Conservation (phyloP, 2,888 invertebrate species). For the Melinaea menophilus region DNA sequence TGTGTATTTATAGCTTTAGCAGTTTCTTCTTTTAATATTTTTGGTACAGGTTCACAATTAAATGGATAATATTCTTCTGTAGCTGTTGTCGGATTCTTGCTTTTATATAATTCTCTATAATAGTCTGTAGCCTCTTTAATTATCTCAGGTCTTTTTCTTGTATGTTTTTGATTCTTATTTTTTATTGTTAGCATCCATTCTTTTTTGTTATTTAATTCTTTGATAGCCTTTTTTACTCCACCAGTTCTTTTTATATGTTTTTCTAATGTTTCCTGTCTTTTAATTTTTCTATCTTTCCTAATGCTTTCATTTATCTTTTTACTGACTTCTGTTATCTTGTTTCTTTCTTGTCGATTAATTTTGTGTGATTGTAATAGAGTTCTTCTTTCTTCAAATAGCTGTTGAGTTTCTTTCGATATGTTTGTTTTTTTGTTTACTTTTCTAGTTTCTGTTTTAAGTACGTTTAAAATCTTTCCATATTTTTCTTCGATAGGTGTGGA, state of each 20-base stretch:
- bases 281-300: constrained; percentile 30
- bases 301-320: constrained; percentile 30
- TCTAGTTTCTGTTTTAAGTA: constrained; percentile 7
- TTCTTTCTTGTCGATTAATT: constrained; percentile 24
- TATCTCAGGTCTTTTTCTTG: constrained; percentile 17
- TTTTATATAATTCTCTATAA: constrained; percentile 13
- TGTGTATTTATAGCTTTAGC: constrained; percentile 3
- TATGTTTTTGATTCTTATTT: constrained; percentile 4
- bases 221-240: constrained; percentile 29
- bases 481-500: not conserved
- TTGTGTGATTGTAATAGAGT: constrained; percentile 22
- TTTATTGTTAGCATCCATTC: constrained; percentile 15
- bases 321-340: constrained; percentile 31
- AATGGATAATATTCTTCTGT: not conserved
- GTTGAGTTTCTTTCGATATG: constrained; percentile 13
- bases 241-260: constrained; percentile 30
- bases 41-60: constrained; percentile 9
- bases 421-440: constrained; percentile 12
- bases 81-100: constrained; percentile 3
- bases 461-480: constrained; percentile 28
- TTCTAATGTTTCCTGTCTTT: constrained; percentile 24
- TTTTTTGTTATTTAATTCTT: constrained; percentile 14
- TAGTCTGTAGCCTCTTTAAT: constrained; percentile 7
- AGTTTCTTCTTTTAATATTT: constrained; percentile 10
- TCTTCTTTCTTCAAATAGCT: constrained; percentile 23